These are phyloP conservation scores for Turritopsis dohrnii DNA, from an alignment of 30 jellyfish, hydroid and myxozoan genomes.

Conservation along the genomic window DNA sequence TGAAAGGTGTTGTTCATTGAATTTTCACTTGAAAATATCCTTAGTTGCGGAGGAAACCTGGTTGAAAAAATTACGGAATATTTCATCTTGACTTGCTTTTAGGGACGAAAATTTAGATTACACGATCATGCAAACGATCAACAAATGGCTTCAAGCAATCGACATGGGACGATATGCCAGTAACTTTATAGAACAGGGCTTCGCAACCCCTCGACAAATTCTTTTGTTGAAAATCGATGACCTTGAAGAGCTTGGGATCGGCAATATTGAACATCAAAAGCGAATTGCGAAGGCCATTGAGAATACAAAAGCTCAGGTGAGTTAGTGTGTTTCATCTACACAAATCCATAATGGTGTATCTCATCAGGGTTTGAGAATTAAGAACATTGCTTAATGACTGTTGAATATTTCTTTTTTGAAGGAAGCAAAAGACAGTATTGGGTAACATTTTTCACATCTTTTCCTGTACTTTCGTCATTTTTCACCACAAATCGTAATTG, in stretches of 20 bases:
- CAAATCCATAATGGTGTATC: not conserved
- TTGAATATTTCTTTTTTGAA: not conserved
- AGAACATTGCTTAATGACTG: not conserved
- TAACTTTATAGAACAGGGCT: conserved; percentile 63
- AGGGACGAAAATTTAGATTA: conserved; percentile 86
- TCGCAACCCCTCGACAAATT: conserved; percentile 89
- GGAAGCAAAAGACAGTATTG: not conserved
- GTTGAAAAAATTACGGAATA: too few relatives aligned
- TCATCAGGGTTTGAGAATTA: not conserved
- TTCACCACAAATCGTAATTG: too few relatives aligned
- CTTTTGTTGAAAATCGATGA: conserved; percentile 49
- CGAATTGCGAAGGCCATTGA: conserved; percentile 63
- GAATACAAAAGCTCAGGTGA: conserved; percentile 69
- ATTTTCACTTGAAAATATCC: too few relatives aligned
- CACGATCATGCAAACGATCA: conserved; percentile 88
- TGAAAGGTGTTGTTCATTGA: too few relatives aligned
- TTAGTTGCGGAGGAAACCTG: too few relatives aligned
- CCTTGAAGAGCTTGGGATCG: conserved; percentile 58
- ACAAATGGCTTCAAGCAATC: conserved; percentile 91
- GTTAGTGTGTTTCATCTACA: not conserved
- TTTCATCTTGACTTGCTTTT: too few relatives aligned
- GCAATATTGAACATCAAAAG: conserved; percentile 69
- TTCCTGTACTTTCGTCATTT: too few relatives aligned
- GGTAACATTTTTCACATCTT: too few relatives aligned
- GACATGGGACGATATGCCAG: conserved; percentile 73